Evolutionary conservation across 2,797 vertebrate genomes (phyloP).

Genomic region (Rhynchonycteris naso): DNA sequence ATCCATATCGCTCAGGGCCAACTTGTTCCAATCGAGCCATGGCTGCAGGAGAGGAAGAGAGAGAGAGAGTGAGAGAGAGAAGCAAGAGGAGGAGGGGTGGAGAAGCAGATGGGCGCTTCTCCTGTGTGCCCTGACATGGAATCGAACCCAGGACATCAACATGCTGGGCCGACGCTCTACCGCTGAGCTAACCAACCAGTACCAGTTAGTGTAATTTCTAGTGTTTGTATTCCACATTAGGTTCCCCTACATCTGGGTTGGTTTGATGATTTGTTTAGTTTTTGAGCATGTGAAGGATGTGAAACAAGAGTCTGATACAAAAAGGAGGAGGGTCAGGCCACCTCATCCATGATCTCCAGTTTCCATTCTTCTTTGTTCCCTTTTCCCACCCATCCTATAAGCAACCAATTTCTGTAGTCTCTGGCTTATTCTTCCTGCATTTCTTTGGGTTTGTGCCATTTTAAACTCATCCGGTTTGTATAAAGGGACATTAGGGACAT

Average conservation of each 20-base stretch:
- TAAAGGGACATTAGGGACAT: not conserved
- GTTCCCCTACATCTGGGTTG: not conserved
- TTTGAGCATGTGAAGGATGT: not conserved
- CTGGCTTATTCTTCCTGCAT: not conserved
- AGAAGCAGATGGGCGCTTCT: too few relatives aligned
- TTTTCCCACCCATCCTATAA: not conserved
- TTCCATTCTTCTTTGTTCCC: not conserved
- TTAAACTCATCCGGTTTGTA: not conserved
- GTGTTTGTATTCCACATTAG: not conserved
- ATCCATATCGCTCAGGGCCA: too few relatives aligned
- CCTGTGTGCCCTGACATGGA: too few relatives aligned
- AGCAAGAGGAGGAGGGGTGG: too few relatives aligned
- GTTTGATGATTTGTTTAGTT: not conserved
- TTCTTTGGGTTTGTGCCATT: slow-evolving; percentile 35
- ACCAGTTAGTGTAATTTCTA: not conserved
- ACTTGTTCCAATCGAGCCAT: too few relatives aligned
- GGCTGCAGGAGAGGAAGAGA: too few relatives aligned
- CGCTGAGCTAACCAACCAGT: too few relatives aligned
- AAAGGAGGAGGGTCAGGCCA: not conserved
- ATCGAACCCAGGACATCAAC: too few relatives aligned
- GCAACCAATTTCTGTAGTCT: not conserved
- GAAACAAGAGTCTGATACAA: not conserved
- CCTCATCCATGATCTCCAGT: not conserved
- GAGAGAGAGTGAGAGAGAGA: too few relatives aligned
- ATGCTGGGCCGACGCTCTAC: too few relatives aligned